A percentile compares a stretch with the other conserved stretches of the same genome.
These are phyloP conservation scores for Mellilla xanthometata DNA, from an alignment of 2,888 invertebrate genomes.

Conservation along the genomic window DNA sequence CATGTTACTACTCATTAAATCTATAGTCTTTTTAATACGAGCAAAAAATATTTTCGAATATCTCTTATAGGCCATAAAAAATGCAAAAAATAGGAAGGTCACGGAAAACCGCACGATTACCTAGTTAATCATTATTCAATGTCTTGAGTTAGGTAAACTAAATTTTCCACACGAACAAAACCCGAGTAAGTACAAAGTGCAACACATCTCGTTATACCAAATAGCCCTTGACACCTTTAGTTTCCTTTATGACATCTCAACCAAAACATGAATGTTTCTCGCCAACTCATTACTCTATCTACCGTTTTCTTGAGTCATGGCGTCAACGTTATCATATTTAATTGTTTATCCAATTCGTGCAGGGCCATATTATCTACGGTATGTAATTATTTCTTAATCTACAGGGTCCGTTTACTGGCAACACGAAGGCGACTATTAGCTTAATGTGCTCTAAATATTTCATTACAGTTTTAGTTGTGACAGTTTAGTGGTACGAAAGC, in stretches of 20 bases:
- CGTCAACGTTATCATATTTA: constrained; percentile 55
- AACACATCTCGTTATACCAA: constrained; percentile 11
- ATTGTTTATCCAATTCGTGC: constrained; percentile 52
- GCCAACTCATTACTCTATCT: constrained; percentile 40
- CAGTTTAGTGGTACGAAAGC: constrained; percentile 7
- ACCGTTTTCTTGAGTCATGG: constrained; percentile 42
- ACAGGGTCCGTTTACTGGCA: constrained; percentile 20
- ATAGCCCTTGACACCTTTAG: constrained; percentile 45
- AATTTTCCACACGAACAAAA: neutral
- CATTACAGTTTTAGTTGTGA: constrained; percentile 25
- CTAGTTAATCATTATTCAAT: too few relatives aligned
- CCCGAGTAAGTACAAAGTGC: constrained; percentile 9
- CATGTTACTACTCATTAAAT: too few relatives aligned
- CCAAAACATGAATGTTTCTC: constrained; percentile 20
- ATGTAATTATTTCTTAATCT: constrained; percentile 32
- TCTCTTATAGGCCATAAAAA: too few relatives aligned
- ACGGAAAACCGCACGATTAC: too few relatives aligned
- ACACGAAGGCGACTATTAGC: constrained; percentile 25
- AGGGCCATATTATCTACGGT: constrained; percentile 33
- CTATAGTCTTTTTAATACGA: too few relatives aligned
- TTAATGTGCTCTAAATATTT: constrained; percentile 41
- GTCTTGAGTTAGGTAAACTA: too few relatives aligned
- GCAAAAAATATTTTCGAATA: too few relatives aligned
- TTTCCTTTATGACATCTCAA: constrained; percentile 22
- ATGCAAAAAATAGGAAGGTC: too few relatives aligned